Evolutionary conservation across 2,888 invertebrate species (phyloP), one percentile per base, ranked within the genome.

Genomic region (Nebria salina): DNA sequence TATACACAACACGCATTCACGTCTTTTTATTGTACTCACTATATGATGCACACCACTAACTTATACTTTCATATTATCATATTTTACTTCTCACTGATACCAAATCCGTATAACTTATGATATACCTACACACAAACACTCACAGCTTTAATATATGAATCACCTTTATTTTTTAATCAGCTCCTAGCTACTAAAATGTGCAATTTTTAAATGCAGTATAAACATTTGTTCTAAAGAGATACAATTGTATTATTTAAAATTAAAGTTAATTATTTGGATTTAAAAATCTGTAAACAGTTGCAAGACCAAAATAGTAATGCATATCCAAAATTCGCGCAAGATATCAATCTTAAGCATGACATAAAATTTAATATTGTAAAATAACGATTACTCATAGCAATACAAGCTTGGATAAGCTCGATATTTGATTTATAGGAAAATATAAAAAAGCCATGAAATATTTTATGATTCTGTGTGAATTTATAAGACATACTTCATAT

Each of bases 391-490:
- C 54, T 54, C 54, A 54, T 34, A 34, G 4, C 54, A 54, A 13
- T 54, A 54, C 54, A 54, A 54, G 54, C 54, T 54, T 13, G 54
- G 54, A 54, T 54, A 54, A 54, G 54, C 54, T 54, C 54, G 54
- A 54, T 54, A 54, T 7, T 54, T 54, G 54, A 54, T 54, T 54
- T 54, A 54, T 54, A 54, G 54, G 11, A 13, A 54, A 13, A 54
- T 54, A 54, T 54, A 54, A 54, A 13, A 54, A 54, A 8, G 54
- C 5, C 54, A 54, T 54, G 54, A 54, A 54, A 54, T 54, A 54
- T 54, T 54, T 54, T 54, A 54, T 54, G 54, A 54, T 54, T 54
- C 54, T 54, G 54, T 54, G 54, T 54, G 54, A 54, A 54, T 54
- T 54, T 54, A 54, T 54, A 54, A 54, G 54, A 54, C 54, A 54